Conservation (phyloP, 2,113 vertebrate species). For the Sceloporus undulatus region DNA sequence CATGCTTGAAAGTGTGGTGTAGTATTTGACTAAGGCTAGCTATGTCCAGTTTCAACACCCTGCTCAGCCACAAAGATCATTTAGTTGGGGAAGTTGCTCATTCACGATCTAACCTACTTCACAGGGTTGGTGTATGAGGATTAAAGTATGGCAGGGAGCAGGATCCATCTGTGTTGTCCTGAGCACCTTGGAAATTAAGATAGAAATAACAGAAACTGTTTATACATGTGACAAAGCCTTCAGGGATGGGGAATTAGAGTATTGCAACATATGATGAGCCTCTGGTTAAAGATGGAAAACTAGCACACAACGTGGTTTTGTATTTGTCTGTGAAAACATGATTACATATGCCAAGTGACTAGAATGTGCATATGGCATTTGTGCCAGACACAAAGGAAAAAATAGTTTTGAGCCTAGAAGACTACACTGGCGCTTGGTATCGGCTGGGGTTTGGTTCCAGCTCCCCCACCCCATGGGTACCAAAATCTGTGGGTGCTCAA, state of each 20-base stretch:
- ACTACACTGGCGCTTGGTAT: too few species aligned
- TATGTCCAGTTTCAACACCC: background rate
- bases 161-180: background rate
- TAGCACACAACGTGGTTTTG: background rate
- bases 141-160: background rate
- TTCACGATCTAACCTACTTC: background rate
- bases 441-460: too few species aligned
- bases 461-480: too few species aligned
- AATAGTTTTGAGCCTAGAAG: background rate
- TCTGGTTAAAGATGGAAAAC: background rate
- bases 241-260: background rate
- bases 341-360: background rate
- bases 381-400: background rate
- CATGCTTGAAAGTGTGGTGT: background rate
- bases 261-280: background rate
- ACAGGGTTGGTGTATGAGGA: background rate
- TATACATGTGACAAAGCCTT: background rate
- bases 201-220: background rate
- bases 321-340: too few species aligned
- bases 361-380: background rate
- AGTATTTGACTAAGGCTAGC: background rate
- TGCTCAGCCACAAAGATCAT: background rate
- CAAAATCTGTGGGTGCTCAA: too few species aligned
- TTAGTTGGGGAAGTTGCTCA: background rate
- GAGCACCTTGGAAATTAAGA: background rate